Percentiles rank a stretch among this genome's conserved stretches.
Conservation (phyloP, 2,113 vertebrate genomes). For the Amblyornis subalaris region DNA sequence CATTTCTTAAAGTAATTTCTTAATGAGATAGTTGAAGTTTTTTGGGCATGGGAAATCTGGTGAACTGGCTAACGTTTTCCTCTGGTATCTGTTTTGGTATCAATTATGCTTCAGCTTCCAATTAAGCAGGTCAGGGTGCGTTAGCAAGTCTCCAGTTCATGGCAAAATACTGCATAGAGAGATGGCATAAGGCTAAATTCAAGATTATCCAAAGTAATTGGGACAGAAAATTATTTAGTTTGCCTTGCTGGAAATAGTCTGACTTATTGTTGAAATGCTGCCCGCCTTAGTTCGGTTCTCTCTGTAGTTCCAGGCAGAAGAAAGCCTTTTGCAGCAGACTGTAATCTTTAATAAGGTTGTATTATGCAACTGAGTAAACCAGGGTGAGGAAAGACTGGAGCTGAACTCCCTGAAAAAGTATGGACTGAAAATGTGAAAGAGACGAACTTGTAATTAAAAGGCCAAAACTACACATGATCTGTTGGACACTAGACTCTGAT, state of each 20-base stretch:
- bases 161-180: slow-evolving; percentile 6
- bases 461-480: background rate
- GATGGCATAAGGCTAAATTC: slow-evolving; percentile 36
- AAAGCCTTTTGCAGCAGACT: slow-evolving; percentile 39
- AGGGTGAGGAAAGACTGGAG: background rate
- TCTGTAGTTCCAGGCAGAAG: slow-evolving; percentile 37
- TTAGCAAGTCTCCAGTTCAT: slow-evolving; percentile 7
- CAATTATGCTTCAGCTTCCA: slow-evolving; percentile 46
- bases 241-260: slow-evolving; percentile 34
- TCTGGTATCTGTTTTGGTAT: slow-evolving; percentile 51
- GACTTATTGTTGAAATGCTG: slow-evolving; percentile 40
- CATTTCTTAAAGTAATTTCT: slow-evolving; percentile 23
- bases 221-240: slow-evolving; percentile 50
- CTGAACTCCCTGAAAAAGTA: background rate
- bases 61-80: slow-evolving; percentile 37
- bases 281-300: slow-evolving; percentile 1
- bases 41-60: slow-evolving; percentile 21
- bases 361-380: slow-evolving; percentile 33
- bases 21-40: slow-evolving; percentile 28
- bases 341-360: slow-evolving; percentile 29
- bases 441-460: background rate
- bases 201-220: slow-evolving; percentile 55
- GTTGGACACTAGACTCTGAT: background rate
- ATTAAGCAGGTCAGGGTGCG: slow-evolving; percentile 27
- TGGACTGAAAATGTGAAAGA: background rate